Evolutionary conservation across 2,113 vertebrate genomes (phyloP).

Genomic region (Pluvianellus socialis): DNA sequence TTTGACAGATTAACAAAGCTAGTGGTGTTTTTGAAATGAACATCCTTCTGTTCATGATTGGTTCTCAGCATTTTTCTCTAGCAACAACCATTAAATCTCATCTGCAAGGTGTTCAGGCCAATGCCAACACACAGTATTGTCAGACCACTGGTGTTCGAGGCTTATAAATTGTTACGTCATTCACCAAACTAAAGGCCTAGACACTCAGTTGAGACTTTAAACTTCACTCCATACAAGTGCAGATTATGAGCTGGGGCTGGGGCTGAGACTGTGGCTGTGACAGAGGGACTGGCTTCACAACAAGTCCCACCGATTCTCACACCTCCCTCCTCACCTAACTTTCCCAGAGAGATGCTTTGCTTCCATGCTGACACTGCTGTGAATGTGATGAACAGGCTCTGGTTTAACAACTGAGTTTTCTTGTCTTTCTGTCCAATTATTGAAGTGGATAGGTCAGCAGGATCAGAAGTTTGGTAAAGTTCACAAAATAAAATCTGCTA

Average conservation of each 20-base stretch:
- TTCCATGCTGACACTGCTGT: neutral
- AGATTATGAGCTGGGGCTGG: neutral
- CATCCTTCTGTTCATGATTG: slow-evolving; percentile 20
- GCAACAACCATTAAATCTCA: neutral
- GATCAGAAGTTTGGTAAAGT: neutral
- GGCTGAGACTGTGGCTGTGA: neutral
- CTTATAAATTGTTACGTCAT: neutral
- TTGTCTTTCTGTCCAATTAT: neutral
- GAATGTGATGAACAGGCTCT: neutral
- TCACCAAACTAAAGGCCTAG: neutral
- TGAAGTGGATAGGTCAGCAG: neutral
- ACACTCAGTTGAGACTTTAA: neutral
- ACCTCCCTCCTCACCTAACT: neutral
- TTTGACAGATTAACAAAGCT: slow-evolving; percentile 18
- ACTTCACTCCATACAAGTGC: neutral
- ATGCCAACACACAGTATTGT: neutral
- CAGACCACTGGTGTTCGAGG: neutral
- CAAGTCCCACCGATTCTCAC: fast-evolving
- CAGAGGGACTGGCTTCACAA: neutral
- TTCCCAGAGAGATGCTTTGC: neutral
- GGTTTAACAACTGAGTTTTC: neutral
- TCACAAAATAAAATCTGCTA: neutral
- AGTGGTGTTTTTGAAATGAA: neutral
- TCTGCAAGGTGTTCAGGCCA: neutral
- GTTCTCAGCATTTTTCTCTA: neutral